Base-by-base conservation (phyloP, 2,888 invertebrate species). In the Plebejus melissa region DNA sequence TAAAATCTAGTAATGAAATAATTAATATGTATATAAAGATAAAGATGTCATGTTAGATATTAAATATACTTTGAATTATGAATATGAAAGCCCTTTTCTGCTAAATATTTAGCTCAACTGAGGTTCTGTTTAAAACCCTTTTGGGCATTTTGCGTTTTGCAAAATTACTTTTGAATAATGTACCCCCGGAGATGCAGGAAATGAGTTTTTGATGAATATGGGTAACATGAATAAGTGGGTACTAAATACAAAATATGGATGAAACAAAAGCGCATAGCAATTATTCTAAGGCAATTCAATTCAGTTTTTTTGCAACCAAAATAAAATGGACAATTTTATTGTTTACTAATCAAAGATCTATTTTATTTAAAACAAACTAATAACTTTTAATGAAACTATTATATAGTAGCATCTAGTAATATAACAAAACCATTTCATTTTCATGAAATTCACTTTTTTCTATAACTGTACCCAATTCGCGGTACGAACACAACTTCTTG, bases 121-220 rank as follows among this genome's bases (percentile, higher is more conserved):
- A 36, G 32, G 13, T 32, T 32, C 16, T 72, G 36, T 50, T 54
- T 50, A 13, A 50, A 54, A 72, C 72, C 50, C 50, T 72, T 72
- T 28, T 41, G 46, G 72, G 50, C 46, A 50, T 72, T 72, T 71
- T 28, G 50, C 13, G 72, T 71, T 41, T 54, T 72, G 3, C 72
- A 28, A 72, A 50, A 72, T 72, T 54, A 50, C 72, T 72, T 72
- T 72, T 72, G 72, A 72, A 72, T 72, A 72, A 72, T 72, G 50
- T 72, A 72, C 28, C 28, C 16, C 50, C 28, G 50, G 28, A 72
- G 32, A 72, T 72, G 72, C 72, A 50, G 72, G 72, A 72, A 72
- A 72, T 72, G 72, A 72, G 72, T 50, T 72, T 72, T 72, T 72
- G 72, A 32, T 72, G 46, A 65, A 32, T 65, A 65, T 70, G 41